Evolutionary conservation across 1,140 invertebrate species (phyloP).

Genomic region (Wasmannia auropunctata): DNA sequence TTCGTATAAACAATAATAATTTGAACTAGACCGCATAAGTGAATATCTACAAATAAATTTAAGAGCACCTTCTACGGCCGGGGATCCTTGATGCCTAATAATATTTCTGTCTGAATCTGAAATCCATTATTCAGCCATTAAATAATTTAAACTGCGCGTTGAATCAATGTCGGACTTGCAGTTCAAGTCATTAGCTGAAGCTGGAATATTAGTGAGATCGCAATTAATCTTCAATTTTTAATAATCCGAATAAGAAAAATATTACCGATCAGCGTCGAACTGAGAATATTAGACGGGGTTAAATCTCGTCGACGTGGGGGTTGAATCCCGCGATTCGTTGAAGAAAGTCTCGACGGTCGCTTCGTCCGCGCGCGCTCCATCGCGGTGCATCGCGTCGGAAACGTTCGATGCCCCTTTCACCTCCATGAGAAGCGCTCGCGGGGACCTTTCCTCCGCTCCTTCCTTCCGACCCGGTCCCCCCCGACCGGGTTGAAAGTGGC

Average conservation of each 20-base stretch:
- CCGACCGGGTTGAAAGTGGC: constrained; percentile 22
- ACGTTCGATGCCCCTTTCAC: constrained; percentile 44
- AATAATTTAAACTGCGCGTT: too few species aligned
- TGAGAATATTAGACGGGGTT: background rate
- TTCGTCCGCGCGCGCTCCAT: background rate
- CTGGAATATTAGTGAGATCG: too few species aligned
- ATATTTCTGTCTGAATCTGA: too few species aligned
- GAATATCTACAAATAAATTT: too few species aligned
- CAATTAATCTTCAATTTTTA: too few species aligned
- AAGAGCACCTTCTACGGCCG: too few species aligned
- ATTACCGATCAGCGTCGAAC: background rate
- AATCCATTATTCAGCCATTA: too few species aligned
- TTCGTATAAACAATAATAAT: too few species aligned
- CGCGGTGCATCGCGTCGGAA: constrained; percentile 15
- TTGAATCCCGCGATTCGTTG: background rate
- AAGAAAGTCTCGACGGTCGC: background rate
- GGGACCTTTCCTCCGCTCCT: constrained; percentile 15
- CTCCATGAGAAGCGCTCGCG: constrained; percentile 28
- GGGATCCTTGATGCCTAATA: too few species aligned
- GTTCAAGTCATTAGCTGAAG: too few species aligned
- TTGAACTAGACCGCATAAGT: too few species aligned
- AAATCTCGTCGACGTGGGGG: background rate
- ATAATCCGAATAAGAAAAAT: background rate
- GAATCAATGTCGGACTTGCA: too few species aligned
- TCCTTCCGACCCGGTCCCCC: constrained; percentile 10